Base-by-base conservation (phyloP, 2,113 vertebrate genomes). In the Noctilio leporinus region DNA sequence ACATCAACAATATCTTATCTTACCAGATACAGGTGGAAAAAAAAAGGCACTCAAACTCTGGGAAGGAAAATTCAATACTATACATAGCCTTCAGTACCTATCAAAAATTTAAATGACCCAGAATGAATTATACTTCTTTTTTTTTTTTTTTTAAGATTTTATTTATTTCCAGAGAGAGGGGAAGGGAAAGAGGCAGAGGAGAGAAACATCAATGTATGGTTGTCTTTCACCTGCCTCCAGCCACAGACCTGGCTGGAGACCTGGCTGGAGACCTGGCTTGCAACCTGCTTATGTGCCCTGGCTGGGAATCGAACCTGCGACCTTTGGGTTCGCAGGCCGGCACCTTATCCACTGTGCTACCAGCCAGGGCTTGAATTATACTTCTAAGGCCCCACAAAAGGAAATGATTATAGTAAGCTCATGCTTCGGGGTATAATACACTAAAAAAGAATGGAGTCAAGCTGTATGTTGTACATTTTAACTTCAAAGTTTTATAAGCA, bases 51-150 rank as follows among this genome's bases (percentile, higher is more conserved):
- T 72, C 65, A 70, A n/a, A 89, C 69, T 90, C 22, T 83, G 62
- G 55, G 28, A 86, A 70, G 24, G 45, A 28, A 40, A 75, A 92
- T 86, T 95, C 78, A 89, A 51, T 51, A 76, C 30, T 76, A 51
- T 51, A 11, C 30, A 95, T 5, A 53, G 57, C 64, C 47, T 80
- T 93, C 35, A 92, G 22, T 82, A 86, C 6, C 14, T 77, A 76
- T 57, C 16, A 91, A 93, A 96, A 94, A 49, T 57, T 80, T 80
- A 76, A 70, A 62, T 57, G 65, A 81, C 30, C n/a, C 40, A 97
- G 57, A 40, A 95, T 19, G 55, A 95, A 90, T 64, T 84, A 64
- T 92, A 73, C 55, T 67, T 83, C 19, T 80, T n/a, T n/a, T n/a
- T n/a, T n/a, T n/a, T n/a, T n/a, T n/a, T n/a, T n/a, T n/a, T n/a